Percentiles rank a stretch among this genome's conserved stretches.
These are phyloP conservation scores for Paramormyrops hopkinsi DNA, from an alignment of 2,797 vertebrate genomes.

Conservation along the genomic window DNA sequence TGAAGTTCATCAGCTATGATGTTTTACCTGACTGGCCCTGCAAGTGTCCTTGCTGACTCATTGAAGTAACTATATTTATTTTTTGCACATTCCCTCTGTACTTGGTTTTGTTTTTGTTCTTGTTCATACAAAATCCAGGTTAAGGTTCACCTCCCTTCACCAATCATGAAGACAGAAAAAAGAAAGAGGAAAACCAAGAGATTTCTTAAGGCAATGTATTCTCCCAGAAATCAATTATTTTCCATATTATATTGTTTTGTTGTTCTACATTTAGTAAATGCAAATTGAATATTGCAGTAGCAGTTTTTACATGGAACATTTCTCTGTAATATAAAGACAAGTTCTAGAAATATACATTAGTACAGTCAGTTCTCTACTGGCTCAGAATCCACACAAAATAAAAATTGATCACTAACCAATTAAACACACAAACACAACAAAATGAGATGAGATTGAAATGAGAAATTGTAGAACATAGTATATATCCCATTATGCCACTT, in stretches of 20 bases:
- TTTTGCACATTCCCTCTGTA: background rate
- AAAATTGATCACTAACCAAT: background rate
- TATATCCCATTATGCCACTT: background rate
- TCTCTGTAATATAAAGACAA: constrained; percentile 12
- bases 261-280: constrained; percentile 20
- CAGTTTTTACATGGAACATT: constrained; percentile 19
- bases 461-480: background rate
- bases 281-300: constrained; percentile 20
- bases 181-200: background rate
- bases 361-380: constrained; percentile 15
- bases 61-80: background rate
- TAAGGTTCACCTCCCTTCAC: background rate
- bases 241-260: constrained; percentile 9
- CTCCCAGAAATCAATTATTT: constrained; percentile 26
- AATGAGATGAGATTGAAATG: background rate
- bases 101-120: background rate
- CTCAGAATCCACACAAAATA: constrained; percentile 20
- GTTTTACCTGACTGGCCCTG: background rate
- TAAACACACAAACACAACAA: constrained; percentile 7
- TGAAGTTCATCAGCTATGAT: background rate
- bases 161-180: background rate
- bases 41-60: background rate
- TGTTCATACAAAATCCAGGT: background rate
- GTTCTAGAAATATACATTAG: constrained; percentile 15
- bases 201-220: constrained; percentile 25